Conservation (phyloP, 2,888 invertebrate genomes). For the Cephus pulcher region DNA sequence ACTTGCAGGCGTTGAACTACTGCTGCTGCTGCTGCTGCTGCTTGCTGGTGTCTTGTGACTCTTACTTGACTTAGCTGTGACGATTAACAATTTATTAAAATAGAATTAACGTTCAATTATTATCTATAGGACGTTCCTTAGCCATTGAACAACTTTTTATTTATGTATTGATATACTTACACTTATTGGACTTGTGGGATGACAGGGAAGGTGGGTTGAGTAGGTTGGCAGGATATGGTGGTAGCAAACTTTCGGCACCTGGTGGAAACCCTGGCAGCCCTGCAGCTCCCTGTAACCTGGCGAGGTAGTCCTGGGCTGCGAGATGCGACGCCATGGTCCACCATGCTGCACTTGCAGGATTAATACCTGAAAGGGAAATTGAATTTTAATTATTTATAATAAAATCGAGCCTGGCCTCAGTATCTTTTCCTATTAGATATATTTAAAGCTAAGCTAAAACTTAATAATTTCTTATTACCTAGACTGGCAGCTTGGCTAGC, state of each 20-base stretch:
- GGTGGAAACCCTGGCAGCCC: constrained; percentile 80
- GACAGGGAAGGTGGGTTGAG: constrained; percentile 68
- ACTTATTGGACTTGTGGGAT: constrained; percentile 66
- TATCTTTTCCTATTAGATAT: neutral
- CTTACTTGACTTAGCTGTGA: constrained; percentile 62
- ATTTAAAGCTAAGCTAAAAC: neutral
- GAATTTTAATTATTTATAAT: neutral
- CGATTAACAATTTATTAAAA: neutral
- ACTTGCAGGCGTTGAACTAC: constrained; percentile 34
- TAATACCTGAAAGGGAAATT: constrained; percentile 68
- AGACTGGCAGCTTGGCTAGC: constrained; percentile 88
- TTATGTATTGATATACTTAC: constrained; percentile 44
- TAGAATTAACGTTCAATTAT: neutral
- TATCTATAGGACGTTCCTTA: neutral
- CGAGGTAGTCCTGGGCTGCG: constrained; percentile 89
- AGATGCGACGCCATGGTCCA: constrained; percentile 92
- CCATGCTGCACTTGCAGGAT: constrained; percentile 77
- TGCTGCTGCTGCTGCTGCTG: constrained; percentile 44
- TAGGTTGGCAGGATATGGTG: constrained; percentile 73
- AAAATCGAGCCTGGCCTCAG: neutral
- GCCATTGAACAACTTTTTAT: neutral
- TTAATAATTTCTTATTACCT: constrained; percentile 69
- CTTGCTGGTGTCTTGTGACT: constrained; percentile 61
- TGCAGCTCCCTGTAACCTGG: constrained; percentile 81
- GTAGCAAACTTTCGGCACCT: constrained; percentile 66